Percentiles rank a stretch among this genome's conserved stretches.
phyloP scores from a whole-genome alignment of 92 coral and sea anemone genomes.

The Ricordea florida region DNA sequence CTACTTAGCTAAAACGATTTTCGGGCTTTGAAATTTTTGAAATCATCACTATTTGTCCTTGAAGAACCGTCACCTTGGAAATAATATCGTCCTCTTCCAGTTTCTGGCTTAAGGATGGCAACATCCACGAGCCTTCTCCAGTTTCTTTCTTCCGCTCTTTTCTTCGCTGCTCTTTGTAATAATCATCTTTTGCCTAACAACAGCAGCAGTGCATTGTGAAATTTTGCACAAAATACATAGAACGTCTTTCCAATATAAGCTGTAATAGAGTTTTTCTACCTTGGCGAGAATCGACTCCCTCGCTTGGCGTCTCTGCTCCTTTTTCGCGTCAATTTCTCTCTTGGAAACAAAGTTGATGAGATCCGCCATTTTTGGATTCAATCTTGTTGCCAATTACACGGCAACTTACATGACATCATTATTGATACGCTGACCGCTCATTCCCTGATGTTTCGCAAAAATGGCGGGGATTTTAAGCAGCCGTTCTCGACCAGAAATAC shows the following conservation, averaged over 20 bases:
- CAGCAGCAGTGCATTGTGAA: too few relatives aligned
- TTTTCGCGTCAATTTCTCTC: conserved; percentile 82
- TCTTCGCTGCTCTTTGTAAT: conserved; percentile 76
- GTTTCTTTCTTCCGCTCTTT: conserved; percentile 69
- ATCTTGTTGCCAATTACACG: not conserved
- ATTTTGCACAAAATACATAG: too few relatives aligned
- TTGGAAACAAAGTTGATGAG: conserved; percentile 89
- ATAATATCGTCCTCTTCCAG: conserved; percentile 49
- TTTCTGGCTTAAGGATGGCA: conserved; percentile 78
- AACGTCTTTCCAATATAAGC: too few relatives aligned
- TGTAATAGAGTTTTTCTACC: conserved; percentile 37
- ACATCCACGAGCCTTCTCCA: conserved; percentile 97
- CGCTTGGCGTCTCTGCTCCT: conserved; percentile 75
- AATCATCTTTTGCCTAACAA: conserved; percentile 84
- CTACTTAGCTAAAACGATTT: too few relatives aligned
- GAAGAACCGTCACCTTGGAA: conserved; percentile 27
- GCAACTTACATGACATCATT: conserved; percentile 22
- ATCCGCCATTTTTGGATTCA: conserved; percentile 95
- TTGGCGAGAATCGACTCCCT: conserved; percentile 74
- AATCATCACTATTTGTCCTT: too few relatives aligned
- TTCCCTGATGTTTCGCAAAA: not conserved
- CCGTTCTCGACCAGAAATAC: not conserved
- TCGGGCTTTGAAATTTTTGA: too few relatives aligned
- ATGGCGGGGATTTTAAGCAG: conserved; percentile 32
- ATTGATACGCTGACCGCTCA: not conserved